These are phyloP conservation scores for Porites lutea DNA, from an alignment of 64 coral and sea anemone genomes.

Conservation along the genomic window DNA sequence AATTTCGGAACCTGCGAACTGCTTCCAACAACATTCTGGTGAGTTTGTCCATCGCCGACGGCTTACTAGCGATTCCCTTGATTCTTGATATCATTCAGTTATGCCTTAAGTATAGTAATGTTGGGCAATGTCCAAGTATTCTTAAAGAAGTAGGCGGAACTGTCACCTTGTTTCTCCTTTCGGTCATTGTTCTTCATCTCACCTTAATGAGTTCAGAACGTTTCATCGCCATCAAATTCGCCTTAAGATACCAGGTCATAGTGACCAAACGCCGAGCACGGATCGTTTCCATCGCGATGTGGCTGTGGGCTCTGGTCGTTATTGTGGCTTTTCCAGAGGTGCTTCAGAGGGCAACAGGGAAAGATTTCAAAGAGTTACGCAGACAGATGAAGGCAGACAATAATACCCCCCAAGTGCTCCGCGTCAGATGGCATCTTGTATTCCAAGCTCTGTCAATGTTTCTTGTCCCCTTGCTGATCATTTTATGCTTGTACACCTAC, in stretches of 20 bases:
- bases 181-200: slow-evolving; percentile 11
- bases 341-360: background rate
- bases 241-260: too few relatives aligned
- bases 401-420: background rate
- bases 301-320: background rate
- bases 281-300: background rate
- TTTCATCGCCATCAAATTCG: too few relatives aligned
- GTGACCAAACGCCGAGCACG: slow-evolving; percentile 19
- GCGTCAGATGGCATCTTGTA: background rate
- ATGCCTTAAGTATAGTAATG: too few relatives aligned
- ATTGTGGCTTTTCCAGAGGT: background rate
- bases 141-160: background rate
- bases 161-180: background rate
- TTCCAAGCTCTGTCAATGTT: background rate
- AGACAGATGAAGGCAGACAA: background rate
- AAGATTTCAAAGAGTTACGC: background rate
- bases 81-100: background rate
- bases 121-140: too few relatives aligned
- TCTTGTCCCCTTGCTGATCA: background rate
- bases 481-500: background rate
- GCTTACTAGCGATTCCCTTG: slow-evolving; percentile 2
- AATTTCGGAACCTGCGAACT: too few relatives aligned
- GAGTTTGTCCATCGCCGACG: slow-evolving; percentile 24
- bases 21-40: slow-evolving; percentile 35
- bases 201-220: too few relatives aligned